These are phyloP conservation scores for Coendou prehensilis DNA, from an alignment of 2,797 vertebrate genomes.

Conservation along the genomic window DNA sequence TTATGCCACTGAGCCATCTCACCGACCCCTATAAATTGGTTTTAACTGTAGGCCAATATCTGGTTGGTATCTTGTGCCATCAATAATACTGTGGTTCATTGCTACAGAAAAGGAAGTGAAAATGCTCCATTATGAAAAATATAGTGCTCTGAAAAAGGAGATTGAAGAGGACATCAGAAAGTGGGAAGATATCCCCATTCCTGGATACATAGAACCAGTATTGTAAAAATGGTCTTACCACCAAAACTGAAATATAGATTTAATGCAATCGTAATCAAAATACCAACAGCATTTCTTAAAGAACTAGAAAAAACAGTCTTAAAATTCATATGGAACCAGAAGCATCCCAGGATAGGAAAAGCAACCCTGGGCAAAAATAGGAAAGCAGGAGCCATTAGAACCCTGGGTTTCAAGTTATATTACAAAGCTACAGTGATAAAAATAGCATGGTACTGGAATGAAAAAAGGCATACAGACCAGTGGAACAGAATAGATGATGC, in stretches of 20 bases:
- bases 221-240: not conserved
- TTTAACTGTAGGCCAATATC: not conserved
- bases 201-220: not conserved
- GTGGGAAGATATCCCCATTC: not conserved
- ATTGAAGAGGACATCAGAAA: not conserved
- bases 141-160: not conserved
- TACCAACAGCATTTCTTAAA: not conserved
- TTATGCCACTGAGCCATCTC: too few relatives aligned
- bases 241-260: not conserved
- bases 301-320: not conserved
- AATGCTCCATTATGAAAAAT: not conserved
- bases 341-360: not conserved
- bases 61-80: not conserved
- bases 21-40: not conserved
- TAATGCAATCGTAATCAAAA: not conserved
- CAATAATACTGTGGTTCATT: not conserved
- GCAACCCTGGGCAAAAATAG: not conserved
- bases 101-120: not conserved
- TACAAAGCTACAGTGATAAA: not conserved
- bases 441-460: not conserved
- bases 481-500: not conserved
- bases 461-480: not conserved
- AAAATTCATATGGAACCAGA: not conserved
- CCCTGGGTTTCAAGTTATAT: not conserved
- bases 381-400: not conserved